Base-by-base conservation (phyloP, 35 echinoderm and acorn worm species). In the Apostichopus japonicus region DNA sequence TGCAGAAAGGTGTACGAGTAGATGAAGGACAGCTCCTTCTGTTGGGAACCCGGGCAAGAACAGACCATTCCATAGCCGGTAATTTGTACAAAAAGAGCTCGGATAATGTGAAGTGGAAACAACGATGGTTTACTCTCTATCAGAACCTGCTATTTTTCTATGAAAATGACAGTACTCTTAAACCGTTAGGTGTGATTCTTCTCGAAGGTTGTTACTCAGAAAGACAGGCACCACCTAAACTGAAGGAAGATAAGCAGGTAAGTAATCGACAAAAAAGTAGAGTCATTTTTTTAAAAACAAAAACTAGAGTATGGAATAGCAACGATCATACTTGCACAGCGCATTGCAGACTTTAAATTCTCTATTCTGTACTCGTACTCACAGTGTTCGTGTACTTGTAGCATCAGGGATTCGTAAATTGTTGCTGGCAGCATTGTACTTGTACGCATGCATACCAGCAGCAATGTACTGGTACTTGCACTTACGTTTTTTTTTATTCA, bases 61-160 rank as follows among this genome's bases (percentile, higher is more conserved):
- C 95, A 3, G 97, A 99, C 55, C 92, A 95, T 92, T 93, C 88
- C 17, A 94, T 99, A 15, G 79, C 95, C 17, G 95, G 97, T 11
- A 95, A 95, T 79, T 90, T 99, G 17, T 94, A 95, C 75, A 99
- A 99, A 90, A 99, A 99, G 92, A 99, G 97, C 87, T 96, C 97
- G 6, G 97, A 99, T 65, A 93, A 92, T 17, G 92, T 93, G 3
- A 99, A 99, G 78, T 99, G 97, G 97, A 96, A 99, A 61, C 95
- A 95, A 78, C 86, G 97, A 6, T 99, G 95, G 95, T 99, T 93
- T 91, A 95, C 95, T 8, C 90, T 99, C 6, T 99, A 99, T 70
- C 95, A 99, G 72, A 99, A 99, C 78, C 90, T 99, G 13, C 88
- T 96, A 24, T 99, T 99, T 91, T 99, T 93, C 79, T 99, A 96